Conservation (phyloP, 2,113 vertebrate genomes). For the Sisor rabdophorus region DNA sequence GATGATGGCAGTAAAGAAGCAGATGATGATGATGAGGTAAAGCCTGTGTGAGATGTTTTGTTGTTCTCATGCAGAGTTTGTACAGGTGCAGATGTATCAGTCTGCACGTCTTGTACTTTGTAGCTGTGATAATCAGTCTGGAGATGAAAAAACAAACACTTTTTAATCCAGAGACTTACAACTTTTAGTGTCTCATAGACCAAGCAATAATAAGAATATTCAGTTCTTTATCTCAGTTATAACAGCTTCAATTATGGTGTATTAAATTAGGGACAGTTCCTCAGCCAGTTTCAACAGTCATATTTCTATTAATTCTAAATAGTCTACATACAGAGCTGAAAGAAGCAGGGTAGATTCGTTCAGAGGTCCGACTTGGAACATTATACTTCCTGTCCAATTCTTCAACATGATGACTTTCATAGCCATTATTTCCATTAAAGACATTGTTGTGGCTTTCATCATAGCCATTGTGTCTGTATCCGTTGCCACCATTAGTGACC, state of each 20-base stretch:
- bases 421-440: conserved; percentile 17
- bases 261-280: not conserved
- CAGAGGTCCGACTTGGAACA: conserved; percentile 48
- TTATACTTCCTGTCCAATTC: conserved; percentile 51
- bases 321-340: conserved; percentile 52
- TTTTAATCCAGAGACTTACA: not conserved
- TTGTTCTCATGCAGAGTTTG: conserved; percentile 40
- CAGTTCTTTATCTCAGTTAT: not conserved
- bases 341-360: conserved; percentile 64
- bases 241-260: not conserved
- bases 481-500: conserved; percentile 64
- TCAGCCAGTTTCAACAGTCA: not conserved
- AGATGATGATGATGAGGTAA: not conserved
- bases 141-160: conserved; percentile 6
- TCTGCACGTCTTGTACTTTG: conserved; percentile 49
- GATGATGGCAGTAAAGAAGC: conserved; percentile 39
- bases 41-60: conserved; percentile 49
- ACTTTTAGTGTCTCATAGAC: not conserved
- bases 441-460: not conserved
- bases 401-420: conserved; percentile 48
- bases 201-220: not conserved
- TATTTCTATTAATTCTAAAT: not conserved
- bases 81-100: conserved; percentile 6
- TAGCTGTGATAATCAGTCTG: conserved; percentile 63
- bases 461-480: conserved; percentile 52